These are phyloP conservation scores for Physocephala rufipes DNA, from an alignment of 2,888 invertebrate genomes.

Conservation along the genomic window DNA sequence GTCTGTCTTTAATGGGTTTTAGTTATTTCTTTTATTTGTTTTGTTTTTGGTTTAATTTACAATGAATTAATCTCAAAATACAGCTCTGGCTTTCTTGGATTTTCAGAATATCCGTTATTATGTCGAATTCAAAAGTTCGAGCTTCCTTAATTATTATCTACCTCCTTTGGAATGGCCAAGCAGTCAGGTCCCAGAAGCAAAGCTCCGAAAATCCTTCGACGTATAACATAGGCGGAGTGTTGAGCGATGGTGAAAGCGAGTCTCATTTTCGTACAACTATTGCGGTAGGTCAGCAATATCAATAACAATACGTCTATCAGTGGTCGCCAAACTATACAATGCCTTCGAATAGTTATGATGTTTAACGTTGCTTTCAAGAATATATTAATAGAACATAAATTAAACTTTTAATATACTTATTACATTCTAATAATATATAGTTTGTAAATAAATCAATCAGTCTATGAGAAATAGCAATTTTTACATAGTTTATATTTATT, in stretches of 20 bases:
- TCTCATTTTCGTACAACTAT: conserved; percentile 84
- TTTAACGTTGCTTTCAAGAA: no score
- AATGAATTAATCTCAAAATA: neutral
- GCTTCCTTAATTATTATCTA: neutral
- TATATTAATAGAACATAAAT: no score
- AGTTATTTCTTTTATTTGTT: neutral
- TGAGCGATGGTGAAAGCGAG: conserved; percentile 84
- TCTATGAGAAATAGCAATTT: no score
- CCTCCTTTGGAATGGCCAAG: conserved; percentile 43
- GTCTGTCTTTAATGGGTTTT: no score
- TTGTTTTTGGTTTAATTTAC: neutral
- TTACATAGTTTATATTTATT: no score
- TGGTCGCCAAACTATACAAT: no score
- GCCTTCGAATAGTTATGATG: no score
- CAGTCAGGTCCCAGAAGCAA: conserved; percentile 51
- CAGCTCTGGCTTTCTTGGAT: conserved; percentile 34
- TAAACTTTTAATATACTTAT: no score
- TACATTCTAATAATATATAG: no score
- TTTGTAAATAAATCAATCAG: no score
- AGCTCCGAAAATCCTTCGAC: conserved; percentile 70
- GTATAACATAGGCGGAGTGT: conserved; percentile 92
- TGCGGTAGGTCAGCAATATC: conserved; percentile 71
- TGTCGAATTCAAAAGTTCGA: neutral
- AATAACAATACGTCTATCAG: no score
- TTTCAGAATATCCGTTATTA: neutral